phyloP scores from a whole-genome alignment of 2,113 vertebrate genomes.

The Hemiscyllium ocellatum region DNA sequence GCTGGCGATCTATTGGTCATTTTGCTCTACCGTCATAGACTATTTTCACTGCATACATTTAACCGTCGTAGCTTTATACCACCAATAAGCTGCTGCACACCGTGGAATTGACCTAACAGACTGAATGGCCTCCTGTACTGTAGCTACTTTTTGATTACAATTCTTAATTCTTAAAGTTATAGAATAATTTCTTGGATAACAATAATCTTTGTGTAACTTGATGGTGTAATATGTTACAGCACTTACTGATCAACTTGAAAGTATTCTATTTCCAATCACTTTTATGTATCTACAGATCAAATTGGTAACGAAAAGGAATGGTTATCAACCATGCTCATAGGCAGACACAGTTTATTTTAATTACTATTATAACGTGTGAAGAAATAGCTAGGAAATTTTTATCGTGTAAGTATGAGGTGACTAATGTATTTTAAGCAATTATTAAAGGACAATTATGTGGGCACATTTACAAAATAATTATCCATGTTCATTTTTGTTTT shows the following conservation, averaged over 20 bases:
- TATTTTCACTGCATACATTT: too few species aligned
- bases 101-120: not conserved
- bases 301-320: not conserved
- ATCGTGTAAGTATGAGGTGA: not conserved
- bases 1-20: not conserved
- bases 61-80: not conserved
- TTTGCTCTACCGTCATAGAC: not conserved
- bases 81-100: not conserved
- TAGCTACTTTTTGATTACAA: not conserved
- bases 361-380: not conserved
- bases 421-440: not conserved
- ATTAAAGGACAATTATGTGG: not conserved
- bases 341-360: not conserved
- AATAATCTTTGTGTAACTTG: not conserved
- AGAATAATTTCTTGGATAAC: not conserved
- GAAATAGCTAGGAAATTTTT: not conserved
- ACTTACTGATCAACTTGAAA: not conserved
- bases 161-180: not conserved
- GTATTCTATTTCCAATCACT: constrained; percentile 10
- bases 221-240: not conserved
- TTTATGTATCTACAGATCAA: constrained; percentile 13
- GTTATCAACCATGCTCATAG: not conserved
- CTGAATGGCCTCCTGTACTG: not conserved
- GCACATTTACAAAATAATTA: not conserved
- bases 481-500: constrained; percentile 4